phyloP scores from a whole-genome alignment of 2,888 invertebrate genomes.

The Brassicogethes aeneus region DNA sequence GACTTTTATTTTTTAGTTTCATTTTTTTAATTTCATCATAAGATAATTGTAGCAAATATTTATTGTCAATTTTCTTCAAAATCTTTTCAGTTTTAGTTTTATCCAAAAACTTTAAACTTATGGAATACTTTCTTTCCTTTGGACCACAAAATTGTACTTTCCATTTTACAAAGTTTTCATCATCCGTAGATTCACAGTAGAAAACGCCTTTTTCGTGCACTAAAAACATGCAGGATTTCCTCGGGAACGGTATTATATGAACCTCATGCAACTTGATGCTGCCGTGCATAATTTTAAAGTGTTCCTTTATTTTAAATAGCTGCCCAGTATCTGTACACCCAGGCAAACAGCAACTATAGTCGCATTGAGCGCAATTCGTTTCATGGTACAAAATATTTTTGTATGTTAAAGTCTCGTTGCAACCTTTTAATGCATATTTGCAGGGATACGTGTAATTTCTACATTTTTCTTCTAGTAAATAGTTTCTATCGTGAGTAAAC shows the following conservation, averaged over 20 bases:
- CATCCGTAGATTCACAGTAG: constrained; percentile 19
- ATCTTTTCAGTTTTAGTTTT: background rate
- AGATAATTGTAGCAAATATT: background rate
- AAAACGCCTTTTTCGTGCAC: constrained; percentile 26
- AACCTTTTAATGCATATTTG: constrained; percentile 23
- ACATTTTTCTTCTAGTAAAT: constrained; percentile 23
- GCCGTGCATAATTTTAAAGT: constrained; percentile 26
- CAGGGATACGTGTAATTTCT: constrained; percentile 21
- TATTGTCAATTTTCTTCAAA: background rate
- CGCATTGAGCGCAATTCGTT: constrained; percentile 23
- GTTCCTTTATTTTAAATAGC: constrained; percentile 21
- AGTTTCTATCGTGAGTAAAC: constrained; percentile 22
- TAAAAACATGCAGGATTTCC: constrained; percentile 23
- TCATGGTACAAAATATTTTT: constrained; percentile 23
- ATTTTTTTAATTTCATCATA: background rate
- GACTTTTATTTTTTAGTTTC: background rate
- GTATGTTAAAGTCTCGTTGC: constrained; percentile 21
- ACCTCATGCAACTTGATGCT: constrained; percentile 22
- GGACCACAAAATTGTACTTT: constrained; percentile 26
- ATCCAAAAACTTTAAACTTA: background rate
- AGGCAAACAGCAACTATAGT: constrained; percentile 24
- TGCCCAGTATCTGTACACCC: constrained; percentile 20
- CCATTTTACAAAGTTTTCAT: constrained; percentile 18
- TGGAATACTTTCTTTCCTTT: constrained; percentile 19
- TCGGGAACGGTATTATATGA: constrained; percentile 25